Evolutionary conservation across 23 tunicate species (phyloP), one percentile per base, ranked within the genome.

Genomic region (Diplosoma virens): DNA sequence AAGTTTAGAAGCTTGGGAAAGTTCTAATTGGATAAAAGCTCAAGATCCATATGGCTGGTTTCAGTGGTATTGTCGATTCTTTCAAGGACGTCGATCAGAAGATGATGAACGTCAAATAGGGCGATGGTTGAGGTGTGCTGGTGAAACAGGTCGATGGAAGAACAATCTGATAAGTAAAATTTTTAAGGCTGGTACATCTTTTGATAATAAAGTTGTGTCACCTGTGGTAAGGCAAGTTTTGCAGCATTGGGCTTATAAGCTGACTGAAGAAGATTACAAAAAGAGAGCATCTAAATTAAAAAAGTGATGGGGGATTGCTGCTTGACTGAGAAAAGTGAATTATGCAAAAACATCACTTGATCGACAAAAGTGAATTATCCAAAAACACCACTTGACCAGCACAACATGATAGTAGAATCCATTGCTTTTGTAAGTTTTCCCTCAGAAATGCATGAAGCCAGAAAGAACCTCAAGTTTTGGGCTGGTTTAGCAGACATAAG

Each of bases 11-110:
- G 76, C 76, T 37, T 82, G 86, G 86, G 86, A 82, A 54, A 28
- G 34, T 24, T 82, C 86, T 0, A 67, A 67, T 48, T 82, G 86
- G 86, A 82, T 82, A 1, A 28, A 30, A 18, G 76, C 75, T 1
- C 86, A 82, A 47, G 86, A 82, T 30, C 86, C 86, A 3, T 82
- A 82, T 47, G 86, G 86, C 0, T 82, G 86, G 86, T 82, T 82
- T 61, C 86, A 82, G 63, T 82, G 86, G 86, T 82, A 82, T 28
- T 82, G 86, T 47, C 20, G 86, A 22, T 82, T 82, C 47, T 82
- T 46, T 30, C 80, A 24, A 25, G 86, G 86, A 0, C 66, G 86
- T 1, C 32, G 86, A 37, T 25, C 79, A 0, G 79, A 60, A 27
- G 86, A 82, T 59, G 86, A 82, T 73, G 34, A 82, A 26, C 35